Evolutionary conservation across 1,140 invertebrate species (phyloP).

Genomic region (Drosophila subpulchrella): DNA sequence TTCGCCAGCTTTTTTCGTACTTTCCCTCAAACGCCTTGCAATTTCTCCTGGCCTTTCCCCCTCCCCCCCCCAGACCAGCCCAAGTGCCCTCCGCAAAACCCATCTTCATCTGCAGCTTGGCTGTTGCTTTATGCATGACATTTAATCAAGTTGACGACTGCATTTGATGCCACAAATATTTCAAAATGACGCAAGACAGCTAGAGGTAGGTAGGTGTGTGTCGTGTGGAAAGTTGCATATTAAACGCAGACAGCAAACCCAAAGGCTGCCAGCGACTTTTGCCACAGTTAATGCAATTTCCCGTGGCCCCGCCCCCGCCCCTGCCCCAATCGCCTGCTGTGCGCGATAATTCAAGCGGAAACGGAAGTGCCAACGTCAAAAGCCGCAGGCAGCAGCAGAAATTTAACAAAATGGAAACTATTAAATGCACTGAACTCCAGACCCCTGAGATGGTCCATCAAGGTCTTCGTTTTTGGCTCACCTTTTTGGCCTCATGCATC

Average conservation of each 20-base stretch:
- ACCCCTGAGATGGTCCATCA: neutral
- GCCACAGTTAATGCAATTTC: slow-evolving; percentile 81
- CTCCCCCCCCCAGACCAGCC: neutral
- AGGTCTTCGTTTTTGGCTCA: neutral
- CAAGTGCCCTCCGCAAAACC: slow-evolving; percentile 32
- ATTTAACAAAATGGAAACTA: slow-evolving; percentile 79
- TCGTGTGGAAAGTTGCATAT: slow-evolving; percentile 75
- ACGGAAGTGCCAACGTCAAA: slow-evolving; percentile 80
- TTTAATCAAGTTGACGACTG: slow-evolving; percentile 83
- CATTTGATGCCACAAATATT: slow-evolving; percentile 83
- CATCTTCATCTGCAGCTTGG: slow-evolving; percentile 65
- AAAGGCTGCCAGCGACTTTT: slow-evolving; percentile 62
- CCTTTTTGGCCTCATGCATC: slow-evolving; percentile 46
- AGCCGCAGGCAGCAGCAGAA: slow-evolving; percentile 62
- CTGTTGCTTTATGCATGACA: slow-evolving; percentile 82
- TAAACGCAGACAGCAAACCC: slow-evolving; percentile 74
- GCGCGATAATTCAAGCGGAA: slow-evolving; percentile 82
- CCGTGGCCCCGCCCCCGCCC: slow-evolving; percentile 42
- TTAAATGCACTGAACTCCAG: slow-evolving; percentile 69
- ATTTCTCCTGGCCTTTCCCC: slow-evolving; percentile 54
- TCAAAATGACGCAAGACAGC: slow-evolving; percentile 79
- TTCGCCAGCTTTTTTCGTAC: slow-evolving; percentile 39
- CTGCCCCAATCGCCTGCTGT: slow-evolving; percentile 57
- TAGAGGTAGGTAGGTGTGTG: slow-evolving; percentile 26
- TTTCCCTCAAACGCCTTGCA: slow-evolving; percentile 59